phyloP scores from a whole-genome alignment of 2,888 invertebrate species.

The Chironomus riparius region DNA sequence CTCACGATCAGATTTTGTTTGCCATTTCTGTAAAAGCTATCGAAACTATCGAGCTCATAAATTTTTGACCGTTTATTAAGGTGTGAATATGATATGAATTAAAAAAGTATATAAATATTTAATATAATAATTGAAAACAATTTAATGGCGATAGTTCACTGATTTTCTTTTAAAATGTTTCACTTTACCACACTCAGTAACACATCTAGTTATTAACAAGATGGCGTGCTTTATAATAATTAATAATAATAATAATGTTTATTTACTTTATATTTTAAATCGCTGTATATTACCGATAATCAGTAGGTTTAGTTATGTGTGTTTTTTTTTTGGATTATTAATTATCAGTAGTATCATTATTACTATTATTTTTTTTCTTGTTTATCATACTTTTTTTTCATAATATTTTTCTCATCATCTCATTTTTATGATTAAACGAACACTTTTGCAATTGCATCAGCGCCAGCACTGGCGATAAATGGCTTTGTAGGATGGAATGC shows the following conservation, averaged over 20 bases:
- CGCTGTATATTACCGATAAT: background rate
- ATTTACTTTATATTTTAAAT: background rate
- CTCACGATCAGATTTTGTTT: too few relatives aligned
- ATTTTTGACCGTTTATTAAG: background rate
- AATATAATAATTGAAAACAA: background rate
- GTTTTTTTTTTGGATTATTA: background rate
- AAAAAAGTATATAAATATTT: background rate
- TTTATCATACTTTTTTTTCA: background rate
- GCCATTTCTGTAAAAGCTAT: too few relatives aligned
- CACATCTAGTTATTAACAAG: background rate
- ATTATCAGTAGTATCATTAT: too few relatives aligned
- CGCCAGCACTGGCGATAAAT: constrained; percentile 97
- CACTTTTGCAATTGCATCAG: constrained; percentile 98
- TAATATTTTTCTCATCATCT: background rate
- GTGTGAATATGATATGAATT: too few relatives aligned
- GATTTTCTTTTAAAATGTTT: background rate
- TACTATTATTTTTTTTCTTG: too few relatives aligned
- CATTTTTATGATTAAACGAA: constrained; percentile 57
- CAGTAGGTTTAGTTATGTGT: background rate
- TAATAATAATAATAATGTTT: background rate
- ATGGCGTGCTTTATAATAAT: constrained; percentile 1
- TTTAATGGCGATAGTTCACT: background rate
- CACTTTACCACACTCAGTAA: background rate
- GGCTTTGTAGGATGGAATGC: constrained; percentile 99
- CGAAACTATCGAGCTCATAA: background rate